These are phyloP conservation scores for Bergia sp. DNA, from an alignment of 92 coral and sea anemone genomes.

Conservation along the genomic window DNA sequence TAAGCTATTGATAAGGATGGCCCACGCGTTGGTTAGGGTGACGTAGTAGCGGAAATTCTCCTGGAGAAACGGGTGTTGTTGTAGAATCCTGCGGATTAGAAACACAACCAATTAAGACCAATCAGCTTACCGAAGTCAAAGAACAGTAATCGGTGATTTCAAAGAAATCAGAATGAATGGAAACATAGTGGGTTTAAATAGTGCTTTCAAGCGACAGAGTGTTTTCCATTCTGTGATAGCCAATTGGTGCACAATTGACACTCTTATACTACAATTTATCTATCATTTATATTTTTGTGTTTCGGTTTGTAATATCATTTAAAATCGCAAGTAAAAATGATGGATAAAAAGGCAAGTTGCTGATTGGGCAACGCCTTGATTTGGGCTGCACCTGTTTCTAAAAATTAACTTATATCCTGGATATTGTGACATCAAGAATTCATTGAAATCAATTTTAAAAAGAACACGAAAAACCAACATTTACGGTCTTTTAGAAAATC, in stretches of 20 bases:
- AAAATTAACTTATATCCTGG: background rate
- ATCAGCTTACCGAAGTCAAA: constrained; percentile 17
- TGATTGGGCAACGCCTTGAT: constrained; percentile 19
- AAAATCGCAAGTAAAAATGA: constrained; percentile 27
- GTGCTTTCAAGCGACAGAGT: background rate
- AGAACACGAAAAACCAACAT: background rate
- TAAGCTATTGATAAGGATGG: constrained; percentile 16
- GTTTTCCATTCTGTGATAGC: background rate
- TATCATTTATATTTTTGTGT: background rate
- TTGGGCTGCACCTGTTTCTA: constrained; percentile 31
- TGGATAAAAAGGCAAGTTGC: constrained; percentile 21
- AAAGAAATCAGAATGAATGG: constrained; percentile 25
- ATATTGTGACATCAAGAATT: constrained; percentile 5
- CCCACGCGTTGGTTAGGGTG: constrained; percentile 44
- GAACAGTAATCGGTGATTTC: constrained; percentile 36
- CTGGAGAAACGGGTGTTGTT: constrained; percentile 37
- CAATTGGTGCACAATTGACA: constrained; percentile 21
- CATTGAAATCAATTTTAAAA: background rate
- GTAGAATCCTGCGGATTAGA: constrained; percentile 45
- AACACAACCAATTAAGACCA: constrained; percentile 45
- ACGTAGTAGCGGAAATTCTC: constrained; percentile 15
- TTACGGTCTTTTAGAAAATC: background rate
- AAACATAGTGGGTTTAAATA: background rate
- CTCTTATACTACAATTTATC: background rate
- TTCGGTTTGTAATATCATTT: constrained; percentile 31